phyloP scores from a whole-genome alignment of 2,113 vertebrate species.

The Eudorcas thomsonii region DNA sequence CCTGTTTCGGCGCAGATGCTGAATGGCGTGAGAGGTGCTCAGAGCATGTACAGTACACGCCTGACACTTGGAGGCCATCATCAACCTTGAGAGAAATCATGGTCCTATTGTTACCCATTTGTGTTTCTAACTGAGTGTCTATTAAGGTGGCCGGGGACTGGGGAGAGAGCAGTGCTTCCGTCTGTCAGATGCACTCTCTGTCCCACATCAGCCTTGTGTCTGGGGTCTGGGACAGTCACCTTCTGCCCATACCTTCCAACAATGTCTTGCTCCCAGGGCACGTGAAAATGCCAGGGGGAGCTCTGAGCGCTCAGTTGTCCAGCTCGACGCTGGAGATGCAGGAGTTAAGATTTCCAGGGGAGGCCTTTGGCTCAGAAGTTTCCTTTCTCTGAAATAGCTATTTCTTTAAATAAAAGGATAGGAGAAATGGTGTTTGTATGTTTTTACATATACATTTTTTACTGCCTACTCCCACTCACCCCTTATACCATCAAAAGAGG shows the following conservation, averaged over 20 bases:
- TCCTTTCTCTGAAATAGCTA: background rate
- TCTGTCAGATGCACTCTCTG: background rate
- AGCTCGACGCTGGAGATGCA: background rate
- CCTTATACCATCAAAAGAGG: background rate
- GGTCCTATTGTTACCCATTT: background rate
- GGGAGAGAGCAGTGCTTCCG: background rate
- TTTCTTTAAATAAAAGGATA: background rate
- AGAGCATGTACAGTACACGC: background rate
- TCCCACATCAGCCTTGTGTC: background rate
- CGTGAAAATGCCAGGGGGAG: background rate
- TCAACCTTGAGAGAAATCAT: background rate
- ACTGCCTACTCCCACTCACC: background rate
- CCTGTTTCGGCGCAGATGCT: background rate
- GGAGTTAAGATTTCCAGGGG: background rate
- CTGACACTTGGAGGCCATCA: background rate
- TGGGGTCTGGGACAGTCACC: background rate
- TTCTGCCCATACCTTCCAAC: background rate
- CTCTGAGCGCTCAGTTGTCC: background rate
- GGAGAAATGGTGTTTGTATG: background rate
- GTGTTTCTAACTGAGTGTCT: background rate
- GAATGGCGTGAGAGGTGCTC: too few relatives aligned
- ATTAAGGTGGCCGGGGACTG: background rate
- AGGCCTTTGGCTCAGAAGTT: background rate
- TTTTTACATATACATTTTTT: background rate
- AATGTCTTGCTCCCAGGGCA: background rate